These are phyloP conservation scores for Brachypalpus laphriformis DNA, from an alignment of 2,888 invertebrate genomes.

Conservation along the genomic window DNA sequence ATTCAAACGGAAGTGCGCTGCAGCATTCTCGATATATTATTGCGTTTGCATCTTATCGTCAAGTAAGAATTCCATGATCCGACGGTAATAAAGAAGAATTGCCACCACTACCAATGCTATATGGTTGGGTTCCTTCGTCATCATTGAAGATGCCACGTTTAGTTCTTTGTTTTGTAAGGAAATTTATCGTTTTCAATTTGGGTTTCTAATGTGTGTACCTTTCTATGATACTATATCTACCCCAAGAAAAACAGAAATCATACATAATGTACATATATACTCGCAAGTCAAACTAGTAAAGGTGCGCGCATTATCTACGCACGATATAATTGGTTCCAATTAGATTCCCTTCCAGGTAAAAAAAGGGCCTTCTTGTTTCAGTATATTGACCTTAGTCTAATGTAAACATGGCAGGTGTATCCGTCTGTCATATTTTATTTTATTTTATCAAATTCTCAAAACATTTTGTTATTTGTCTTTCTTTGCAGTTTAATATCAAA, in stretches of 20 bases:
- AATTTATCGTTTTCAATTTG: slow-evolving; percentile 1
- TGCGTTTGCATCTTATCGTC: background rate
- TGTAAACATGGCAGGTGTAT: slow-evolving; percentile 28
- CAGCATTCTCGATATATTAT: background rate
- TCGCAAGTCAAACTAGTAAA: background rate
- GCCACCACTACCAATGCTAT: background rate
- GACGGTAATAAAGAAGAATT: background rate
- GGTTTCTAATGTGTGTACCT: background rate
- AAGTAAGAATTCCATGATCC: slow-evolving; percentile 12
- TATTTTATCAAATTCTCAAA: background rate
- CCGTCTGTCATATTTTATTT: background rate
- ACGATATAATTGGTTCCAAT: background rate
- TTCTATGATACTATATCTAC: background rate
- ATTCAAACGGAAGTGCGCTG: slow-evolving; percentile 4
- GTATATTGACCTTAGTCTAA: slow-evolving; percentile 13
- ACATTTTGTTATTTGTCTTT: slow-evolving; percentile 7
- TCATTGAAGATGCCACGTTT: background rate
- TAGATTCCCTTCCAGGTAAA: background rate
- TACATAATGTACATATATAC: background rate
- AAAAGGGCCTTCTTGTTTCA: background rate
- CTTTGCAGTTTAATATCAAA: slow-evolving; percentile 46
- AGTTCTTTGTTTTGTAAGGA: background rate
- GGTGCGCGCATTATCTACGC: background rate
- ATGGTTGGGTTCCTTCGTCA: too few relatives aligned
- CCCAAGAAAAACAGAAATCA: background rate